These are phyloP conservation scores for Ganaspis sp. DNA, from an alignment of 1,140 invertebrate species.

Conservation along the genomic window DNA sequence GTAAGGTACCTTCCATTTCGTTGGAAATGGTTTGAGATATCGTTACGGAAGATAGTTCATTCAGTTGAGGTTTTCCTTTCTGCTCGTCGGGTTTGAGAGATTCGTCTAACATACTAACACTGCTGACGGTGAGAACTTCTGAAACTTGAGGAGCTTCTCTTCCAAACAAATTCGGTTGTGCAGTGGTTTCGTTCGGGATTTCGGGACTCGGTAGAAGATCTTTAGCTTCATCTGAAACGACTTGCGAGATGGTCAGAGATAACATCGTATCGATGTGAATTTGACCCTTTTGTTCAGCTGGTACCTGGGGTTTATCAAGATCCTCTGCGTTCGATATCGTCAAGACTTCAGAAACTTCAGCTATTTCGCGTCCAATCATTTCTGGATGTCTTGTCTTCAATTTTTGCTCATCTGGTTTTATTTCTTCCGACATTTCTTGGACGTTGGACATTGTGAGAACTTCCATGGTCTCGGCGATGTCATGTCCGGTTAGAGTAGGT, in stretches of 20 bases:
- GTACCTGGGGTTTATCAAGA: constrained; percentile 36
- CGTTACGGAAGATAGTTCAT: constrained; percentile 46
- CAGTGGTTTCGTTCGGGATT: constrained; percentile 45
- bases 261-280: constrained; percentile 54
- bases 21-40: constrained; percentile 54
- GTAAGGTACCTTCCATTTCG: constrained; percentile 55
- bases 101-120: constrained; percentile 53
- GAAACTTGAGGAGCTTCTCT: constrained; percentile 65
- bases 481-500: constrained; percentile 47
- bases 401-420: constrained; percentile 39
- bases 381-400: constrained; percentile 49
- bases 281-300: constrained; percentile 43
- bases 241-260: constrained; percentile 58
- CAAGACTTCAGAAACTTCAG: constrained; percentile 51
- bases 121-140: constrained; percentile 56
- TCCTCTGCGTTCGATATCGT: constrained; percentile 49
- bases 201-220: constrained; percentile 41
- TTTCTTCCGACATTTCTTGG: constrained; percentile 44
- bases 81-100: constrained; percentile 50
- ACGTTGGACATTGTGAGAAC: constrained; percentile 48
- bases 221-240: constrained; percentile 59
- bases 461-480: constrained; percentile 52
- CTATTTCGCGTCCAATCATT: constrained; percentile 52
- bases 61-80: constrained; percentile 54
- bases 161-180: constrained; percentile 51